Evolutionary conservation across 2,113 vertebrate genomes (phyloP), one percentile per base, ranked within the genome.

Genomic region (Raja brachyura): DNA sequence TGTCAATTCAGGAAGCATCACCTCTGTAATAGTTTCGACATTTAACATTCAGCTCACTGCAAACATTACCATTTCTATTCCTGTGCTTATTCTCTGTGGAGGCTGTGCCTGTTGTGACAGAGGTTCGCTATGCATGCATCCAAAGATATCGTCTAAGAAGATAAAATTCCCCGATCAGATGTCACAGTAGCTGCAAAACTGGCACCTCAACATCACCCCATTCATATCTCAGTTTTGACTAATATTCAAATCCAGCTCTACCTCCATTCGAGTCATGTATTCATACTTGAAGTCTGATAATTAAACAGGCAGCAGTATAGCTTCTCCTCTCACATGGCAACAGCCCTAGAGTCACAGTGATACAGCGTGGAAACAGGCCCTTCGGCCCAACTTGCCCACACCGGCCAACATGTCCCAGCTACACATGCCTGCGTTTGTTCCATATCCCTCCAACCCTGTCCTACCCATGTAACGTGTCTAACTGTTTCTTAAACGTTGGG

Each of bases 41-140:
- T 54, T 92, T 73, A 25, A 22, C 68, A 92, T 92, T 73, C 90
- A 92, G 66, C 68, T 73, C 90, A 92, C 66, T 73, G 33, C 39
- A 73, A 74, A 48, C 68, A 92, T 66, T 90, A 90, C 86, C 59
- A 90, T 92, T 92, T 73, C 90, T 73, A 92, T 92, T 92, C 70
- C 33, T 70, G 10, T 73, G 39, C 90, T 73, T 73, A 28, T 16
- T 88, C 90, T 92, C 90, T 9, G 20, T 25, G 39, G 90, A 92
- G 68, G 90, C 73, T 70, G 25, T 92, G 39, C 68, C 90, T 92
- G 68, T 73, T 73, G 90, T 54, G 33, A 92, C 11, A 18, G 66
- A 73, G 90, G 33, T 73, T 73, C 28, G 66, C 20, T 22, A 73
- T 48, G 90, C 90, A 73, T 70, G 39, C 33, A 73, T 92, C 73